Evolutionary conservation across 2,888 invertebrate genomes (phyloP).

Genomic region (Physocephala rufipes): DNA sequence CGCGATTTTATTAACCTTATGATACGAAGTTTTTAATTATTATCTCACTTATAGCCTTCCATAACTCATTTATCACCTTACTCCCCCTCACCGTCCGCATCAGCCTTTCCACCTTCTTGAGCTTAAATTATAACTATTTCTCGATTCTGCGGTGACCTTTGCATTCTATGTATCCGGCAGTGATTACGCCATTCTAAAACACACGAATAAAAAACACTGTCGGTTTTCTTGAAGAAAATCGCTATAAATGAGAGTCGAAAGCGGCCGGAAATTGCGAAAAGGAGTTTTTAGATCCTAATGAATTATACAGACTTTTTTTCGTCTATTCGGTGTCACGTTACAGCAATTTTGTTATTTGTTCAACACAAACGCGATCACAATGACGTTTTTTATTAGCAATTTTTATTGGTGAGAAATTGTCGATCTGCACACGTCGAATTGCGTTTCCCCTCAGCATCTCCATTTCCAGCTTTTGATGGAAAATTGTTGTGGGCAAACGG

Average conservation of each 20-base stretch:
- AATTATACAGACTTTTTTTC: too few species aligned
- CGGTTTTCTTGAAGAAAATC: too few species aligned
- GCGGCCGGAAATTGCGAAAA: not conserved
- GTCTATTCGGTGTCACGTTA: too few species aligned
- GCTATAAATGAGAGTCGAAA: too few species aligned
- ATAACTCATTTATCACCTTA: too few species aligned
- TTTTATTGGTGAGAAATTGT: too few species aligned
- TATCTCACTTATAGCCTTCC: constrained; percentile 20
- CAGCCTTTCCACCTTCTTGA: constrained; percentile 21
- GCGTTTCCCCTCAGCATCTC: too few species aligned
- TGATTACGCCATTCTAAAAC: constrained; percentile 6
- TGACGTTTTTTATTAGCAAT: too few species aligned
- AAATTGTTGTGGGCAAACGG: constrained; percentile 13
- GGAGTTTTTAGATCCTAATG: too few species aligned
- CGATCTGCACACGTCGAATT: too few species aligned
- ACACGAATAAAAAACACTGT: not conserved
- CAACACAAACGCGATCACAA: not conserved
- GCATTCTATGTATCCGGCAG: constrained; percentile 8
- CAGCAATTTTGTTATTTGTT: not conserved
- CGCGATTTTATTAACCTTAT: constrained; percentile 13
- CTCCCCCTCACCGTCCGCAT: too few species aligned
- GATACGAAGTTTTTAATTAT: constrained; percentile 25
- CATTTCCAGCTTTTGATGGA: too few species aligned
- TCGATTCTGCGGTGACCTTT: not conserved
- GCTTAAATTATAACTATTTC: constrained; percentile 12